These are phyloP conservation scores for Empidonax traillii DNA, from an alignment of 2,113 vertebrate species.

Conservation along the genomic window DNA sequence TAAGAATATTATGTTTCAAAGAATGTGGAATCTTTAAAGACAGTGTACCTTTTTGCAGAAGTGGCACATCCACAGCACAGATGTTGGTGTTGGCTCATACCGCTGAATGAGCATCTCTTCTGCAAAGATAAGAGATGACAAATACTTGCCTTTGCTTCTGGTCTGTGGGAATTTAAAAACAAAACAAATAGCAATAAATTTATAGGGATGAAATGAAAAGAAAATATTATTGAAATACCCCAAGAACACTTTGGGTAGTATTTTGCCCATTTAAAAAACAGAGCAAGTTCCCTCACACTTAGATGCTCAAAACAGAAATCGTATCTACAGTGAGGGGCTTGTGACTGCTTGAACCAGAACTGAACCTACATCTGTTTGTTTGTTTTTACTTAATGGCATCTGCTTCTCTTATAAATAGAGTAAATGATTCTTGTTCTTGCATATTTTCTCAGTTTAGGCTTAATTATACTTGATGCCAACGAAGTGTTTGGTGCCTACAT, in stretches of 20 bases:
- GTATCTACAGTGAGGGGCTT: background rate
- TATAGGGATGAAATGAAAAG: background rate
- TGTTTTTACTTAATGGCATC: background rate
- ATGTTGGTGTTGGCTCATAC: background rate
- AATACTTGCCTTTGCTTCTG: background rate
- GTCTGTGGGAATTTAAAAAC: background rate
- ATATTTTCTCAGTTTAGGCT: background rate
- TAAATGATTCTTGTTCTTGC: background rate
- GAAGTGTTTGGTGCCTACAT: background rate
- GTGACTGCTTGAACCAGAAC: background rate
- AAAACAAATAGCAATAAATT: background rate
- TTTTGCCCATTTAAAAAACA: background rate
- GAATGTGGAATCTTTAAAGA: background rate
- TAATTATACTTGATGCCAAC: background rate
- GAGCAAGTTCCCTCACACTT: background rate
- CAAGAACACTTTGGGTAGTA: background rate
- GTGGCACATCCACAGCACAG: background rate
- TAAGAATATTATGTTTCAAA: background rate
- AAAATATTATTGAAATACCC: background rate
- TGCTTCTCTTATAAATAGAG: background rate
- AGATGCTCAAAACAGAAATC: background rate
- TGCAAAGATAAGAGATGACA: background rate
- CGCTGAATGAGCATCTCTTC: accelerated
- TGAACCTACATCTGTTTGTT: background rate
- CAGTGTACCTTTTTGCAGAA: background rate